Evolutionary conservation across 1,140 invertebrate genomes (phyloP), one percentile per base, ranked within the genome.

Genomic region (Hyposmocoma kahamanoa): DNA sequence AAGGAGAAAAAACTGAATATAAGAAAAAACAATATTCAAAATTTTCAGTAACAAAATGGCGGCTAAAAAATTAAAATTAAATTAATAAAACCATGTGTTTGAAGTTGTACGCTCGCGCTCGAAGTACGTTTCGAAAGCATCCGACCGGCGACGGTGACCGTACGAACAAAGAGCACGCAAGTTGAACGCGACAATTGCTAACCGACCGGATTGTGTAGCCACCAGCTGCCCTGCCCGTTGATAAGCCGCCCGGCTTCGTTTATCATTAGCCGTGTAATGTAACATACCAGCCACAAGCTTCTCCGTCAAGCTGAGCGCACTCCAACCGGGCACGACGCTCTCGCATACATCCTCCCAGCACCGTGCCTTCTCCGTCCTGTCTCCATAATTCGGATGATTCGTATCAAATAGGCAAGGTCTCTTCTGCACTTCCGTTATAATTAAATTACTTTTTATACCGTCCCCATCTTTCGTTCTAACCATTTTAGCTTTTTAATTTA

Each of bases 271-370:
- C 18, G 10, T n/a, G 32, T 36, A 15, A 17, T 10, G 15, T 36
- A 36, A 42, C 78, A 55, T 75, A 84, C 81, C 81, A 53, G 78
- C 73, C 32, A 69, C 58, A 42, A 74, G 62, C 72, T 73, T 79
- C 62, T 82, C 72, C 47, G 62, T 39, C 56, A 56, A 60, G 20
- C 67, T 64, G 54, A 84, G 61, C 56, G 58, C 47, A 22, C 43
- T 22, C 78, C 76, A 84, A 24, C 71, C 69, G 3, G 78, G 81
- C 32, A 84, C 74, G 24, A 84, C 78, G 47, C 54, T 66, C 53
- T 68, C 67, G 63, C 67, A 84, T 1, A 84, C 72, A 48, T 84
- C 78, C 52, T 82, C 77, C 81, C 81, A 84, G 58, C 68, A 75
- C 39, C 67, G 59, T 19, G 66, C 61, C 67, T 84, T 84, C 61